phyloP scores from a whole-genome alignment of 2,888 invertebrate genomes.

The Nyleta sp. region DNA sequence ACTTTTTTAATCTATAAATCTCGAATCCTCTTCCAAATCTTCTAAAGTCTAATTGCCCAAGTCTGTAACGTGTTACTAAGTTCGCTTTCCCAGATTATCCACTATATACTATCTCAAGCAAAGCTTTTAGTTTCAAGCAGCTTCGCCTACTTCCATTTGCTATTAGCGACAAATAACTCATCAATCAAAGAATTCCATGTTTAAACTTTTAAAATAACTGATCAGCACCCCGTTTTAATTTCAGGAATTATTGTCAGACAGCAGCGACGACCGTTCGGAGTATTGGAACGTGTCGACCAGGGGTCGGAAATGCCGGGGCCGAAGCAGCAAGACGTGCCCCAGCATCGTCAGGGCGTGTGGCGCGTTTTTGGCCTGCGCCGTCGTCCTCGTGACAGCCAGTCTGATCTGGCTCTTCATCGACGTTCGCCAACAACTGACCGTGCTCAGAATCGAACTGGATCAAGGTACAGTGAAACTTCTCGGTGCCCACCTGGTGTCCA shows the following conservation, averaged over 20 bases:
- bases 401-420: slow-evolving; percentile 88
- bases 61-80: too few species aligned
- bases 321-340: slow-evolving; percentile 81
- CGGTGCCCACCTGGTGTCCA: background rate
- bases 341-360: slow-evolving; percentile 85
- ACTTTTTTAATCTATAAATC: too few species aligned
- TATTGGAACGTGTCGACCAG: slow-evolving; percentile 80
- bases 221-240: too few species aligned
- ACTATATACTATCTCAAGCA: too few species aligned
- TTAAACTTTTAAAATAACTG: too few species aligned
- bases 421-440: slow-evolving; percentile 86
- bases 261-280: slow-evolving; percentile 85
- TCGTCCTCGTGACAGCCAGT: slow-evolving; percentile 86
- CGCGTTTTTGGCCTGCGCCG: slow-evolving; percentile 85
- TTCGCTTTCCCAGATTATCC: too few species aligned
- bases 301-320: slow-evolving; percentile 75
- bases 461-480: slow-evolving; percentile 83
- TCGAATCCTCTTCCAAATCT: too few species aligned
- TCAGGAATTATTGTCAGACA: slow-evolving; percentile 86
- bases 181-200: too few species aligned
- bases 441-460: slow-evolving; percentile 86
- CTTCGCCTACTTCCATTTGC: too few species aligned
- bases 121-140: too few species aligned
- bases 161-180: too few species aligned
- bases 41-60: too few species aligned